Evolutionary conservation across 2,888 invertebrate species (phyloP).

Genomic region (Cryptus viduatorius): DNA sequence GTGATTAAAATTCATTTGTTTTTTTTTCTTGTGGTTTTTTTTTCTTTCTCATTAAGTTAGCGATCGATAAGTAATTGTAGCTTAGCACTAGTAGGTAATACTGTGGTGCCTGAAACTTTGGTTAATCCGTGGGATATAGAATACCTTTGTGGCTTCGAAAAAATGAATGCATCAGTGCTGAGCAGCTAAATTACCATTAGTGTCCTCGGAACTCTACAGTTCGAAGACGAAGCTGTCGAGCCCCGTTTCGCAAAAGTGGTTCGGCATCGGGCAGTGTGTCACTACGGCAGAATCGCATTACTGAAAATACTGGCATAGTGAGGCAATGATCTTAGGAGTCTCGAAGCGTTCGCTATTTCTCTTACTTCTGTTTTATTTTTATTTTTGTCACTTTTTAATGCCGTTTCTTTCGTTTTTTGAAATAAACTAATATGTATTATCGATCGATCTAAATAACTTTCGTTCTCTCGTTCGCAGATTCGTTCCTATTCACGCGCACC

Average conservation of each 20-base stretch:
- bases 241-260: slow-evolving; percentile 80
- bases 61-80: slow-evolving; percentile 58
- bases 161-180: slow-evolving; percentile 33
- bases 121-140: slow-evolving; percentile 49
- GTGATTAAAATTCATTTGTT: not conserved
- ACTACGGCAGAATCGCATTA: slow-evolving; percentile 82
- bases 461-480: slow-evolving; percentile 59
- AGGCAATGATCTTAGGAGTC: slow-evolving; percentile 82
- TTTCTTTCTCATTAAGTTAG: slow-evolving; percentile 7
- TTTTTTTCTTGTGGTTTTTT: not conserved
- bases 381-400: not conserved
- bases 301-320: slow-evolving; percentile 82
- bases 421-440: slow-evolving; percentile 62
- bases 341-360: slow-evolving; percentile 69
- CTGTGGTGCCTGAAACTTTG: slow-evolving; percentile 60
- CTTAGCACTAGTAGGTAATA: slow-evolving; percentile 60
- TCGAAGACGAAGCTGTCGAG: slow-evolving; percentile 61
- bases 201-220: slow-evolving; percentile 62
- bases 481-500: slow-evolving; percentile 54
- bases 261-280: slow-evolving; percentile 82
- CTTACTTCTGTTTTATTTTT: slow-evolving; percentile 2
- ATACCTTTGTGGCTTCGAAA: slow-evolving; percentile 22
- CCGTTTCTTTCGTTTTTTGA: slow-evolving; percentile 12
- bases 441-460: slow-evolving; percentile 42
- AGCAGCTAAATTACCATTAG: slow-evolving; percentile 23